These are phyloP conservation scores for Myotis vivesi DNA, from an alignment of 2,797 vertebrate genomes.

Conservation along the genomic window DNA sequence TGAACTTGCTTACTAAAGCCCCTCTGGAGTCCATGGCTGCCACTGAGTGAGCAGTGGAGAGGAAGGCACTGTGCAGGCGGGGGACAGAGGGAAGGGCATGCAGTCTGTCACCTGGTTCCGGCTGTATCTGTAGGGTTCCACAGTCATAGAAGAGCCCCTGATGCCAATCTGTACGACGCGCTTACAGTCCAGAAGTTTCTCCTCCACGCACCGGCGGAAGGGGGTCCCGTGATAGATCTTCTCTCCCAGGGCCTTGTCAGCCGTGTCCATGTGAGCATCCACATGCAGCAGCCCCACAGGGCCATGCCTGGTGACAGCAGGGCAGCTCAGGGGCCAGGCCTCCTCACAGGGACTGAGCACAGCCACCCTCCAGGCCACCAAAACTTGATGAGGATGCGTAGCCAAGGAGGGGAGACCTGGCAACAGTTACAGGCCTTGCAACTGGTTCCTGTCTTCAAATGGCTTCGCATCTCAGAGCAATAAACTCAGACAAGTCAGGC, in stretches of 20 bases:
- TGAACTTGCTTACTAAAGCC: not conserved
- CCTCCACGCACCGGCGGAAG: conserved; percentile 93
- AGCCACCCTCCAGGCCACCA: not conserved
- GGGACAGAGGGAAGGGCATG: accelerated
- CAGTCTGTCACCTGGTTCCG: conserved; percentile 87
- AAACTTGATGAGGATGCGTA: not conserved
- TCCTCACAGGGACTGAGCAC: not conserved
- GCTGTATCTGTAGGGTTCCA: conserved; percentile 89
- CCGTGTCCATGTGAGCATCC: conserved; percentile 92
- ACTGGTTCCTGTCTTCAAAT: not conserved
- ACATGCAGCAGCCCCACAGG: conserved; percentile 94
- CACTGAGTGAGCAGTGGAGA: not conserved
- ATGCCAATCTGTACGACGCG: conserved; percentile 94
- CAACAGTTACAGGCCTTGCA: not conserved
- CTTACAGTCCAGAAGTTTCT: conserved; percentile 91
- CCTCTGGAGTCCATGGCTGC: not conserved
- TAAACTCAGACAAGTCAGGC: not conserved
- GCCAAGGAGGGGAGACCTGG: not conserved
- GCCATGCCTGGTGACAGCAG: conserved; percentile 85
- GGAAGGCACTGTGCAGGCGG: accelerated
- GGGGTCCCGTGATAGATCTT: conserved; percentile 92
- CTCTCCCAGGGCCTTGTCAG: conserved; percentile 89
- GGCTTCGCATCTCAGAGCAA: not conserved
- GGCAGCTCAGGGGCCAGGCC: conserved; percentile 8
- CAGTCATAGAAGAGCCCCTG: conserved; percentile 87